Base-by-base conservation (phyloP, 2,797 vertebrate genomes). In the Intellagama lesueurii region DNA sequence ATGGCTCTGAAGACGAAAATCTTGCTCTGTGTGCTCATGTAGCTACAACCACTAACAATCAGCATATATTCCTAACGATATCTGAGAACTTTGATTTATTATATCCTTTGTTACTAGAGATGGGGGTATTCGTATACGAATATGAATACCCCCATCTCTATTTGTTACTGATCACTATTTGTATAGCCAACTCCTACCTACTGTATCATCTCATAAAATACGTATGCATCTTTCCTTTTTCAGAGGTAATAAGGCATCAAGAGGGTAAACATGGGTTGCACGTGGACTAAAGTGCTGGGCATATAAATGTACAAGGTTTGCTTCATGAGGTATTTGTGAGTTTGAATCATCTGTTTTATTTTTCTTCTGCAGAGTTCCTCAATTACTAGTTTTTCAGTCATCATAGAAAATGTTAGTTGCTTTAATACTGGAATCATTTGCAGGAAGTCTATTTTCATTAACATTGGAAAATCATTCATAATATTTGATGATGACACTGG, bases 331-430 rank as follows among this genome's bases (percentile, higher is more conserved):
- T 87, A 24, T 56, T 56, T 40, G 3, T 66, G 70, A 60, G 52
- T 73, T 44, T 44, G 28, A n/a, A 49, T 68, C 30, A 80, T 5
- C 8, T 89, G 22, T 28, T 26, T 86, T 81, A 1, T 81, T 5
- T 72, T 92, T 60, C 24, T 78, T 86, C 94, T 92, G 88, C 97
- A 99, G 99, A 98, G 97, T 93, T 97, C 94, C 19, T 92, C 96
- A 35, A 97, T 98, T n/a, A 91, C 94, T 86, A 97, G 95, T 91
- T 94, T 99, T 91, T 98, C 98, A 30, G 95, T 99, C 60, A 96
- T 97, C 17, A 94, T 97, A 22, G 98, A 99, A 92, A 99, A 99
- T 86, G 86, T 99, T 11, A 98, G 98, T 95, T 99, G 99, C 92
- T 99, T 98, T 88, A 97, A 98, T 92, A 98, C 96, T 49, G 98